These are phyloP conservation scores for Tadarida brasiliensis DNA, from an alignment of 2,797 vertebrate species.

Conservation along the genomic window DNA sequence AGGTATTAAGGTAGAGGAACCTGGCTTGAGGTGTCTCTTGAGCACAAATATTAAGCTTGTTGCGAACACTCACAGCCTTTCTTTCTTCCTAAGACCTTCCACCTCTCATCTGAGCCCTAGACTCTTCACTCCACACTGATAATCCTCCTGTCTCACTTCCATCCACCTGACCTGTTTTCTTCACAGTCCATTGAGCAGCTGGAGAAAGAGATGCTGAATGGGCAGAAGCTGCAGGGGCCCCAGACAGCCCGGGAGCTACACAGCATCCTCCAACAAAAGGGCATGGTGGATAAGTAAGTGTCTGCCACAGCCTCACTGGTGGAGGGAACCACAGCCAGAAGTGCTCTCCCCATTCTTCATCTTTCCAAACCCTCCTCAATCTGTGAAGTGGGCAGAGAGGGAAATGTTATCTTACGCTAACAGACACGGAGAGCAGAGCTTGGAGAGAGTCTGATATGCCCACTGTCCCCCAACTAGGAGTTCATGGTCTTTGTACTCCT, in stretches of 20 bases:
- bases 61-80: not conserved
- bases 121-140: not conserved
- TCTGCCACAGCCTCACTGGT: not conserved
- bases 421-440: not conserved
- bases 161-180: not conserved
- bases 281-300: slow-evolving; percentile 94
- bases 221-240: slow-evolving; percentile 98
- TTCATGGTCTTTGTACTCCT: not conserved
- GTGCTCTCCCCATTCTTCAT: not conserved
- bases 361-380: not conserved
- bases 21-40: not conserved
- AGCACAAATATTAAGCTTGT: not conserved
- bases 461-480: not conserved
- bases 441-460: not conserved
- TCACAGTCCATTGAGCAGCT: slow-evolving; percentile 95
- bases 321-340: not conserved
- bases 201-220: slow-evolving; percentile 97
- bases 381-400: not conserved
- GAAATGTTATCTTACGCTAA: not conserved
- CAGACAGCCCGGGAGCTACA: slow-evolving; percentile 94
- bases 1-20: not conserved
- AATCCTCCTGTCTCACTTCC: not conserved
- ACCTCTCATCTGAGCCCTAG: not conserved
- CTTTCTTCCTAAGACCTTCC: not conserved
- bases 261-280: slow-evolving; percentile 93